phyloP scores from a whole-genome alignment of 2,113 vertebrate genomes.

The Campylorhamphus procurvoides region DNA sequence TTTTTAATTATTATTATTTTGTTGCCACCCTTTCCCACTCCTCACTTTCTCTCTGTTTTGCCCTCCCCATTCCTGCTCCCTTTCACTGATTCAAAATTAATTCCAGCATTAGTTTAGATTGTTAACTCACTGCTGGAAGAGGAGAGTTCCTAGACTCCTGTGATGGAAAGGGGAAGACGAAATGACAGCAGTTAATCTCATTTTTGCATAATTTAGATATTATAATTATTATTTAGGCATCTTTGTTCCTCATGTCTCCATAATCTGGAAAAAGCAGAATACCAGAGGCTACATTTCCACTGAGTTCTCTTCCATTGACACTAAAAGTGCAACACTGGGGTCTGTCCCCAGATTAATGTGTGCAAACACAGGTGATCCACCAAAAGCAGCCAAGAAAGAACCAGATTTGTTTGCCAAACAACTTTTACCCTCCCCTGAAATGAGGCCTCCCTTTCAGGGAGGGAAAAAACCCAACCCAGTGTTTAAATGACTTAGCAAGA shows the following conservation, averaged over 20 bases:
- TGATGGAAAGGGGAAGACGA: not conserved
- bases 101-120: not conserved
- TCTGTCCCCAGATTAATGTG: not conserved
- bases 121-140: not conserved
- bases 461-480: not conserved
- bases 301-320: not conserved
- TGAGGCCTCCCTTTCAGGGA: not conserved
- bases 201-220: not conserved
- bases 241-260: not conserved
- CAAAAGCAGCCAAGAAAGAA: not conserved
- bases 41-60: not conserved
- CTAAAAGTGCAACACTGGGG: not conserved
- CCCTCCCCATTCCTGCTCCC: not conserved
- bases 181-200: not conserved
- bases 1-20: not conserved
- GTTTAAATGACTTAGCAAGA: constrained; percentile 21
- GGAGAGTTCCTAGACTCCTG: not conserved
- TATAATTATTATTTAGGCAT: not conserved
- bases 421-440: not conserved
- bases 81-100: not conserved
- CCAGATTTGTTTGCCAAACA: not conserved
- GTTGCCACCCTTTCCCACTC: not conserved
- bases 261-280: not conserved
- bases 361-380: not conserved
- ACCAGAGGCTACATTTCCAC: not conserved